A percentile compares a stretch with the other conserved stretches of the same genome.
These are phyloP conservation scores for Dasypolia templi DNA, from an alignment of 2,888 invertebrate species.

Conservation along the genomic window DNA sequence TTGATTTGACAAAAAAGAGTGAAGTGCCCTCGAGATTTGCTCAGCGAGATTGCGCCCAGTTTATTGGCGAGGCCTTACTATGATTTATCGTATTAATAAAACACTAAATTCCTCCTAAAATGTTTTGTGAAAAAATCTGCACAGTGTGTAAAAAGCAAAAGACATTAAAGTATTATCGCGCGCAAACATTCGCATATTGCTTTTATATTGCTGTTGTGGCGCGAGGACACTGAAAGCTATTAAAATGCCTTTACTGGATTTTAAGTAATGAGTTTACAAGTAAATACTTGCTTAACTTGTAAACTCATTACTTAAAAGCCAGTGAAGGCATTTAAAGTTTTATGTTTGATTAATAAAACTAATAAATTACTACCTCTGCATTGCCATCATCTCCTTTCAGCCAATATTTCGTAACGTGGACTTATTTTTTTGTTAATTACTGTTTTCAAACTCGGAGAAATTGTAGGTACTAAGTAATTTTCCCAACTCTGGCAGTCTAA, in stretches of 20 bases:
- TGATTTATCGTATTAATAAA: conserved; percentile 68
- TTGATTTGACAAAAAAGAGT: conserved; percentile 81
- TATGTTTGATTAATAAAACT: no score
- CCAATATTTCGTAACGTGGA: background rate
- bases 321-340: no score
- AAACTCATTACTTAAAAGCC: no score
- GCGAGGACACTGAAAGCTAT: conserved; percentile 40
- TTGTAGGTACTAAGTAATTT: conserved; percentile 54
- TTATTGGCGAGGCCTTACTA: conserved; percentile 72
- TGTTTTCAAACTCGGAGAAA: conserved; percentile 31
- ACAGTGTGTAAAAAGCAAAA: conserved; percentile 38
- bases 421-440: conserved; percentile 7
- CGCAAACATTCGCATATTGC: conserved; percentile 49
- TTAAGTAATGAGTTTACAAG: conserved; percentile 49
- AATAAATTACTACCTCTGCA: background rate
- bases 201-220: conserved; percentile 48
- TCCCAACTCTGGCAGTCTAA: conserved; percentile 38
- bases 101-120: conserved; percentile 49
- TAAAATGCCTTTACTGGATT: conserved; percentile 49
- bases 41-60: conserved; percentile 75
- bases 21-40: conserved; percentile 75
- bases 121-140: conserved; percentile 44
- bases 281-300: no score
- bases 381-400: background rate
- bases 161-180: conserved; percentile 62